A percentile compares a stretch with the other conserved stretches of the same genome.
phyloP scores from a whole-genome alignment of 1,140 invertebrate genomes.

The Pseudachorutes palmiensis region DNA sequence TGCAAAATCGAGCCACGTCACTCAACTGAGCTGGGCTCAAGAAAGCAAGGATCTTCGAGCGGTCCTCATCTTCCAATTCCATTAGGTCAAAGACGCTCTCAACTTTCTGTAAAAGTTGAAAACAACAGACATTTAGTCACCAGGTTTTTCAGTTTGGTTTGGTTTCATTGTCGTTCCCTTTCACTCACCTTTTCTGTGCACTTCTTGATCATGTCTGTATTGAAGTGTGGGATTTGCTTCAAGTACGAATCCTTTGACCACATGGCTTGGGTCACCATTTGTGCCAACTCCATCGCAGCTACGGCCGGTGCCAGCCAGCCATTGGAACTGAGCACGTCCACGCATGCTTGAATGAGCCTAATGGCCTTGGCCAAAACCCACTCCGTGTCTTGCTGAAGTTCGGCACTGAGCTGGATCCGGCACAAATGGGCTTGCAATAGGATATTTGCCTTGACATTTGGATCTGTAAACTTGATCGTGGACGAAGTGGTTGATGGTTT shows the following conservation, averaged over 20 bases:
- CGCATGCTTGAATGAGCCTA: conserved; percentile 93
- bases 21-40: conserved; percentile 81
- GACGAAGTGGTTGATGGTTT: conserved; percentile 55
- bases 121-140: not conserved
- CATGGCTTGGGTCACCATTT: conserved; percentile 99
- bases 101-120: conserved; percentile 54
- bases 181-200: conserved; percentile 73
- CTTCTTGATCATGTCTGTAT: conserved; percentile 75
- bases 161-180: conserved; percentile 6
- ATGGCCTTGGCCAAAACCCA: conserved; percentile 77
- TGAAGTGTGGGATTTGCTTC: conserved; percentile 95
- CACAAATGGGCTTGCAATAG: conserved; percentile 93
- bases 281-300: conserved; percentile 97
- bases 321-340: conserved; percentile 95
- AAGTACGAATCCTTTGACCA: conserved; percentile 98
- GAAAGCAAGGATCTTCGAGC: conserved; percentile 68
- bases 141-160: not conserved
- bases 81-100: conserved; percentile 98
- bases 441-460: conserved; percentile 94
- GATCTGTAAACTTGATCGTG: conserved; percentile 77
- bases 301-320: conserved; percentile 97
- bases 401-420: conserved; percentile 83
- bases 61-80: conserved; percentile 92
- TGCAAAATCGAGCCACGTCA: conserved; percentile 96
- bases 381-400: conserved; percentile 94